phyloP scores from a whole-genome alignment of 2,888 invertebrate species.

The Masnerella sp. region DNA sequence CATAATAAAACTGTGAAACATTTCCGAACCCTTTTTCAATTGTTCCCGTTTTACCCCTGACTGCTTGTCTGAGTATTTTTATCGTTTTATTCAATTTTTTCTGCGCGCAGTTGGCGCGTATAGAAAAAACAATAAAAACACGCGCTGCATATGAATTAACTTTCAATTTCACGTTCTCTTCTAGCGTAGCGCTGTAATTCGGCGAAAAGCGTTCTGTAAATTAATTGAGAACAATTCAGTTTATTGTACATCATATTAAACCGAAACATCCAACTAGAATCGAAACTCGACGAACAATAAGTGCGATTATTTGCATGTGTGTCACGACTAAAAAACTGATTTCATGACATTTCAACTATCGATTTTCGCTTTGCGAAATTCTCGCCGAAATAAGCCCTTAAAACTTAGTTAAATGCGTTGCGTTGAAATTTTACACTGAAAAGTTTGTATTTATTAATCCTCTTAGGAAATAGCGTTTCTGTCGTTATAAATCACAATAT shows the following conservation, averaged over 20 bases:
- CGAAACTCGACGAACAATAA: constrained; percentile 8
- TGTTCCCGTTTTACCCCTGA: no score
- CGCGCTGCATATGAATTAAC: constrained; percentile 21
- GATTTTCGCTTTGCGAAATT: neutral
- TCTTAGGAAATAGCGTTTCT: no score
- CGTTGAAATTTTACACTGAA: no score
- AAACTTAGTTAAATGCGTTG: no score
- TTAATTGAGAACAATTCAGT: constrained; percentile 38
- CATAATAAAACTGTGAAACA: no score
- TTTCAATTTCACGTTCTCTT: constrained; percentile 35
- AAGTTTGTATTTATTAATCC: no score
- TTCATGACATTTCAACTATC: neutral
- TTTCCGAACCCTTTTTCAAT: no score
- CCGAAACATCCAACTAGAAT: constrained; percentile 22
- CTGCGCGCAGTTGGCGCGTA: no score
- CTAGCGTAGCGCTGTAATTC: constrained; percentile 14
- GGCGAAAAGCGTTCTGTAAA: constrained; percentile 17
- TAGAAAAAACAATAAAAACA: neutral
- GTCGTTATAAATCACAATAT: no score
- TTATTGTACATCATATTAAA: constrained; percentile 27
- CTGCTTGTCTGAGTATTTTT: no score
- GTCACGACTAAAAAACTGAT: neutral
- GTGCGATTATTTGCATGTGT: constrained; percentile 2
- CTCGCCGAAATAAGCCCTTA: neutral
- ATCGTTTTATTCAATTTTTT: no score